Evolutionary conservation across 2,888 invertebrate genomes (phyloP), one percentile per base, ranked within the genome.

Genomic region (Macrosoma leucophasiata): DNA sequence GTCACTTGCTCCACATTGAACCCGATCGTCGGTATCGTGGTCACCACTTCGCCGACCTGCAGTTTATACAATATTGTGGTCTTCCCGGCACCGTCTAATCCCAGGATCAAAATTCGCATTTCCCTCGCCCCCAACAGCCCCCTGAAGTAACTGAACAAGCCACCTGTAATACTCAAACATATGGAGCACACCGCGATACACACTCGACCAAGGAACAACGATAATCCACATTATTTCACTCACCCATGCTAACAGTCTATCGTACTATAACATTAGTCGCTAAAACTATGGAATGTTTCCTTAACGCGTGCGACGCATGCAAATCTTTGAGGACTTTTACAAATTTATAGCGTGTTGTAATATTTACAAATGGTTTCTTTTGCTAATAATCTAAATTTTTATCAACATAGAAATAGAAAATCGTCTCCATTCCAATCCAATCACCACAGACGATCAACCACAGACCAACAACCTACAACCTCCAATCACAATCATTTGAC

Each of bases 1-100:
- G 95, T 95, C 38, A 98, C 98, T 88, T 98, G 98, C 84, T 98
- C 98, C 55, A 98, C 99, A 85, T 99, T 99, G 84, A 99, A 99
- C 24, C 89, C 99, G 74, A 99, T 99, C 6, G 99, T 98, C 45
- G 98, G 96, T 82, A 95, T 98, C 18, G 98, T 98, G 29, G 98
- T 98, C 13, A 98, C 98, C 34, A 98, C 97, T 85, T 98, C 98
- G 10, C 98, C 97, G 36, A 98, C 98, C 89, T 99, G 98, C 62
- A 98, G 86, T 84, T 94, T 92, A 81, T 99, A 98, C 46, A 99
- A 84, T 78, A 99, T 99, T 42, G 99, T 99, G 0, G 99, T 99
- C 87, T 99, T 99, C 49, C 99, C 99, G 68, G 98, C 98, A 41
- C 98, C 98, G 78, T 99, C 99, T 52, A 99, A 85, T 3, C 99